Conservation (phyloP, 2,888 invertebrate genomes). For the Carcina quercana region DNA sequence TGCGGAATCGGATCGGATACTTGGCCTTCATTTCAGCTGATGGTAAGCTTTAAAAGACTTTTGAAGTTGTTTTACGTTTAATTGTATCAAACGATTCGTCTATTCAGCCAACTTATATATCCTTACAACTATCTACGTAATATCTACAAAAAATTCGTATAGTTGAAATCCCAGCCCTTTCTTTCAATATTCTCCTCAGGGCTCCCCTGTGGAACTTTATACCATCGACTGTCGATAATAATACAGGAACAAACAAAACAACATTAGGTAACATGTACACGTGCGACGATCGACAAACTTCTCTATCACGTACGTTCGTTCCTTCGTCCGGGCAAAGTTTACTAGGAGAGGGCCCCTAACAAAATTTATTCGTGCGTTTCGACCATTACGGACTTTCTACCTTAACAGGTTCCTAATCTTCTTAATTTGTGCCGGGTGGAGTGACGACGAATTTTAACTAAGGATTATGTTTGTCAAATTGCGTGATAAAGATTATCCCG, state of each 20-base stretch:
- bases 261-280: slow-evolving; percentile 27
- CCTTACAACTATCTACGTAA: too few relatives aligned
- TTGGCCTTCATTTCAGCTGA: too few relatives aligned
- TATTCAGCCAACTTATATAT: too few relatives aligned
- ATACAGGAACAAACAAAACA: slow-evolving; percentile 19
- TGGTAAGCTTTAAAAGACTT: too few relatives aligned
- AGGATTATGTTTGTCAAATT: slow-evolving; percentile 15
- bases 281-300: slow-evolving; percentile 27
- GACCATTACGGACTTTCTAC: slow-evolving; percentile 23
- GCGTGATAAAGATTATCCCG: slow-evolving; percentile 9
- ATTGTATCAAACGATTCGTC: too few relatives aligned
- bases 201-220: too few relatives aligned
- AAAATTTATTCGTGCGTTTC: slow-evolving; percentile 26
- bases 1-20: too few relatives aligned
- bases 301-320: slow-evolving; percentile 29
- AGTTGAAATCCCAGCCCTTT: too few relatives aligned
- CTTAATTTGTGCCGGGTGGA: slow-evolving; percentile 18
- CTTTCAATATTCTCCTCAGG: too few relatives aligned
- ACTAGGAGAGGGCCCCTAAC: slow-evolving; percentile 16
- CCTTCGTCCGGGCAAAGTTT: slow-evolving; percentile 28
- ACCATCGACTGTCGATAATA: slow-evolving; percentile 3
- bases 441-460: slow-evolving; percentile 14
- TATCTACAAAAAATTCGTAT: too few relatives aligned
- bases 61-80: too few relatives aligned
- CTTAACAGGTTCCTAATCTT: slow-evolving; percentile 21